Evolutionary conservation across 2,113 vertebrate genomes (phyloP), one percentile per base, ranked within the genome.

Genomic region (Dromas ardeola): DNA sequence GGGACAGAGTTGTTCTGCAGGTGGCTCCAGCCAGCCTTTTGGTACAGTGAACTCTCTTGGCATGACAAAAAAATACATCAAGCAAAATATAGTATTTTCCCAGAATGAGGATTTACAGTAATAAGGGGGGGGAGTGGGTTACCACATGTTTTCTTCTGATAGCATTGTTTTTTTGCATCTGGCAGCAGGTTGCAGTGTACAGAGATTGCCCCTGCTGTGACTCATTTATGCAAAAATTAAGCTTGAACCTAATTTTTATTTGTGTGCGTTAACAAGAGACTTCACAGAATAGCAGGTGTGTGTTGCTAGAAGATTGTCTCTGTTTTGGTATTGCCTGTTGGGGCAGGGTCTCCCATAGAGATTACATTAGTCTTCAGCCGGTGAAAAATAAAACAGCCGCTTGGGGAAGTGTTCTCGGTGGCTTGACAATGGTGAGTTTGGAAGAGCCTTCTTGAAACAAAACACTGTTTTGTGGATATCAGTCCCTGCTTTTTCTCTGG

Each of bases 131-230:
- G 36, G 15, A 17, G 13, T 25, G 25, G 30, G n/a, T n/a, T 93
- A 16, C 87, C 62, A 45, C 81, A 77, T 94, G 94, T 88, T 95
- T 97, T 96, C 67, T 90, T 96, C 81, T 83, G 93, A 97, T 96
- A 95, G 97, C 87, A 93, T 96, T 96, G 89, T 23, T 94, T 83
- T 86, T 81, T 70, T 91, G 71, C 71, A 53, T 96, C 89, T 96
- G 91, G 93, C 78, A 94, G 81, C 81, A 96, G 91, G 91, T 95
- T 96, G 81, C 71, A 73, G 27, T 21, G 21, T 82, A 40, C 42
- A 71, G 84, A 91, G 81, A 80, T 82, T 74, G 84, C 47, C 91
- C 91, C 84, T 90, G 84, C 93, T 95, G 96, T 93, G 96, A 88
- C 55, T 97, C 59, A 59, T 66, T 93, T 94, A 93, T 86, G 74